phyloP scores from a whole-genome alignment of 1,140 invertebrate species.

The Neotoxoptera formosana region DNA sequence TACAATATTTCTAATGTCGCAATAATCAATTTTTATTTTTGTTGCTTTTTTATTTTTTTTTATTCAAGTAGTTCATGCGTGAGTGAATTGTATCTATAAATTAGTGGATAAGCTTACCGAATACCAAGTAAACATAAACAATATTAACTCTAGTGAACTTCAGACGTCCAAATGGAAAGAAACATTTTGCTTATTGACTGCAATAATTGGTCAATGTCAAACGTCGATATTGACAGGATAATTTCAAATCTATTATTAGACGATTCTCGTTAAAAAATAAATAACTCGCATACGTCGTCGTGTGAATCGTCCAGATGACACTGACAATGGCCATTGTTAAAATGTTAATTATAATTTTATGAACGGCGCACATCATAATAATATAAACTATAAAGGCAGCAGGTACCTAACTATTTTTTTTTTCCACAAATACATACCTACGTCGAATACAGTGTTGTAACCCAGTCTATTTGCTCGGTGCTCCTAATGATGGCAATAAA shows the following conservation, averaged over 20 bases:
- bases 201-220: slow-evolving; percentile 16
- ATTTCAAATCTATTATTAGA: slow-evolving; percentile 11
- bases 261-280: neutral
- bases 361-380: neutral
- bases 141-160: neutral
- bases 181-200: slow-evolving; percentile 6
- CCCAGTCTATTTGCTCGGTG: neutral
- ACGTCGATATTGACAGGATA: slow-evolving; percentile 32
- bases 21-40: neutral
- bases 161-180: neutral
- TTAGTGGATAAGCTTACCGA: neutral
- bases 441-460: neutral
- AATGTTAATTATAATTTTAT: slow-evolving; percentile 14
- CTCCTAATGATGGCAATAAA: neutral
- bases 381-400: slow-evolving; percentile 3
- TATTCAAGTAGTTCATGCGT: neutral
- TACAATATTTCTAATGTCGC: neutral
- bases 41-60: neutral
- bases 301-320: neutral
- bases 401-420: neutral
- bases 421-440: neutral
- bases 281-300: neutral
- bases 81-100: neutral
- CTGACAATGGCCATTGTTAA: slow-evolving; percentile 8
- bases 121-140: neutral